Evolutionary conservation across 2,113 vertebrate genomes (phyloP), one percentile per base, ranked within the genome.

Genomic region (Anolis sagrei): DNA sequence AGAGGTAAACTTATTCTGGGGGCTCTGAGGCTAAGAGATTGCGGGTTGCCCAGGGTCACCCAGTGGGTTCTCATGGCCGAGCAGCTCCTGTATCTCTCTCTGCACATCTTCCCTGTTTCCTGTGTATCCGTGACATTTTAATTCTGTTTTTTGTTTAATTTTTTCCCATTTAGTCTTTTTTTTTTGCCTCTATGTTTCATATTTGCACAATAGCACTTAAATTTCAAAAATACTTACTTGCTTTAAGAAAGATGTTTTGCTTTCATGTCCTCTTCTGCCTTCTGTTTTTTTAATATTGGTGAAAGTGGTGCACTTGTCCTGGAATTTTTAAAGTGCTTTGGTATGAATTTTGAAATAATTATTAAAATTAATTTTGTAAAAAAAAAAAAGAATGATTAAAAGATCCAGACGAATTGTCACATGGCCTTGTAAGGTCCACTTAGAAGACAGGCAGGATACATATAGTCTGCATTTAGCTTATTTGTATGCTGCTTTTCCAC

Each of bases 121-220:
- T 44, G 61, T 36, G 34, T 39, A 10, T 49, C 49, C 23, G 32
- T 29, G 49, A 74, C 25, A 72, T 73, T 5, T 39, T 62, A 62
- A 32, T 51, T 29, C 32, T 36, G 6, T 8, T 27, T 27, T 27
- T 68, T 68, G 25, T 68, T 29, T 7, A 68, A 2, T 68, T 36
- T 81, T 76, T 51, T 29, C 7, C 5, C 16, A n/a, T 76, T 51
- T n/a, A 77, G n/a, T 76, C 32, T 48, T 54, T 72, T 34, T 54
- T 48, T 54, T 72, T 34, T 36, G 48, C 34, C 68, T 36, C 34
- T 73, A 34, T 75, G 8, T 61, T 32, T 58, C 1, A 32, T 77
- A 77, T n/a, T 77, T 58, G 34, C 8, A 54, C 51, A 73, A 61
- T 61, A 74, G 81, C 81, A 82, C 81, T 82, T 82, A 74, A 58